Conservation (phyloP, 2,888 invertebrate genomes). For the Tipula helvola region DNA sequence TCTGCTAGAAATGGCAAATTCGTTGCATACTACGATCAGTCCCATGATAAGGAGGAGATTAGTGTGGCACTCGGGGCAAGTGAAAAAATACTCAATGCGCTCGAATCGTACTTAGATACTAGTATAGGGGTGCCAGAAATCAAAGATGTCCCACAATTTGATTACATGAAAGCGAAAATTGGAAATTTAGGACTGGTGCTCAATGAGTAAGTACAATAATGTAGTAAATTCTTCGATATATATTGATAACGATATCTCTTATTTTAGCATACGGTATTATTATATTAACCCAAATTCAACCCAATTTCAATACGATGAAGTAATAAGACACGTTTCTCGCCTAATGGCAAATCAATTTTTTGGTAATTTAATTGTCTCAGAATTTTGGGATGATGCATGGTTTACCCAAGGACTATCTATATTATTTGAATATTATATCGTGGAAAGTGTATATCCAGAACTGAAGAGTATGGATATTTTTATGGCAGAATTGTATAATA, state of each 20-base stretch:
- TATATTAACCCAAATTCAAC: not conserved
- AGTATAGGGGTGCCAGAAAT: not conserved
- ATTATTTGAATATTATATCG: not conserved
- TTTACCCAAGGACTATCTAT: not conserved
- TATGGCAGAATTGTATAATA: not conserved
- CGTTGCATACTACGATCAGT: not conserved
- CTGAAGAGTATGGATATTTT: not conserved
- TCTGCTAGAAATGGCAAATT: not conserved
- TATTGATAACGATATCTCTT: not conserved
- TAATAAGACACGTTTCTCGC: not conserved
- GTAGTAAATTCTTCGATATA: not conserved
- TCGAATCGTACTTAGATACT: not conserved
- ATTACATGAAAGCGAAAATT: not conserved
- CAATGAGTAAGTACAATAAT: not conserved
- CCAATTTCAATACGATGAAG: not conserved
- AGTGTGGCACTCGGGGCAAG: not conserved
- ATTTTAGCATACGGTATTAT: not conserved
- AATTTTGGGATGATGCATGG: not conserved
- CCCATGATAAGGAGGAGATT: not conserved
- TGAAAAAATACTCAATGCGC: not conserved
- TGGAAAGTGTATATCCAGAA: not conserved
- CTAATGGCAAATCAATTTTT: not conserved
- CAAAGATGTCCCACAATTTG: not conserved
- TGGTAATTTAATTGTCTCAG: not conserved
- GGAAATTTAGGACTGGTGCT: not conserved